These are phyloP conservation scores for Sarcoramphus papa DNA, from an alignment of 2,797 vertebrate species.

Conservation along the genomic window DNA sequence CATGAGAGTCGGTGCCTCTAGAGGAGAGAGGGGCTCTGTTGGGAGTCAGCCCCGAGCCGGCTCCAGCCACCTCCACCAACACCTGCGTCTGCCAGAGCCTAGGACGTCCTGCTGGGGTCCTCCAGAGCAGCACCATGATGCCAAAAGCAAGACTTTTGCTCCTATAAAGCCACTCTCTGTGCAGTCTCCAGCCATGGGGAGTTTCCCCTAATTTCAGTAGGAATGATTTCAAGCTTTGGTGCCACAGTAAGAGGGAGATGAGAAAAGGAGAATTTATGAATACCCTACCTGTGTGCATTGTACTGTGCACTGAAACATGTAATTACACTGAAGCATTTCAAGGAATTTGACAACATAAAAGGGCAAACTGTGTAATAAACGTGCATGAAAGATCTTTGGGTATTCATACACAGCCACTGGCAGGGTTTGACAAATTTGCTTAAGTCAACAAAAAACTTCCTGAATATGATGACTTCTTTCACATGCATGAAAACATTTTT, in stretches of 20 bases:
- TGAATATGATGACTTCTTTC: neutral
- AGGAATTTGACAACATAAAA: neutral
- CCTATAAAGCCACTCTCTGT: accelerated
- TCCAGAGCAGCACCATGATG: neutral
- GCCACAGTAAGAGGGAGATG: neutral
- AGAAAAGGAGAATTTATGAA: neutral
- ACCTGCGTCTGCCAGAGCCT: neutral
- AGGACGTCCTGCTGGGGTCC: neutral
- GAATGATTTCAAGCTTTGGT: neutral
- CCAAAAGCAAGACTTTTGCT: neutral
- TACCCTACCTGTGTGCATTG: neutral
- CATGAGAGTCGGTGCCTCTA: neutral
- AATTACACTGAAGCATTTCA: neutral
- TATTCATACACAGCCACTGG: accelerated
- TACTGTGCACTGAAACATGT: neutral
- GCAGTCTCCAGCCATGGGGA: neutral
- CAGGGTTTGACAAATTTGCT: neutral
- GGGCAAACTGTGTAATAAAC: neutral
- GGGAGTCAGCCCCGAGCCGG: neutral
- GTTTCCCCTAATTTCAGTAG: neutral
- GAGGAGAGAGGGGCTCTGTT: neutral
- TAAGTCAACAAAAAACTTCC: neutral
- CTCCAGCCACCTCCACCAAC: neutral
- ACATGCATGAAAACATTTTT: neutral
- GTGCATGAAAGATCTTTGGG: neutral